Conservation (phyloP, 2,888 invertebrate genomes). For the Drosophila borealis region DNA sequence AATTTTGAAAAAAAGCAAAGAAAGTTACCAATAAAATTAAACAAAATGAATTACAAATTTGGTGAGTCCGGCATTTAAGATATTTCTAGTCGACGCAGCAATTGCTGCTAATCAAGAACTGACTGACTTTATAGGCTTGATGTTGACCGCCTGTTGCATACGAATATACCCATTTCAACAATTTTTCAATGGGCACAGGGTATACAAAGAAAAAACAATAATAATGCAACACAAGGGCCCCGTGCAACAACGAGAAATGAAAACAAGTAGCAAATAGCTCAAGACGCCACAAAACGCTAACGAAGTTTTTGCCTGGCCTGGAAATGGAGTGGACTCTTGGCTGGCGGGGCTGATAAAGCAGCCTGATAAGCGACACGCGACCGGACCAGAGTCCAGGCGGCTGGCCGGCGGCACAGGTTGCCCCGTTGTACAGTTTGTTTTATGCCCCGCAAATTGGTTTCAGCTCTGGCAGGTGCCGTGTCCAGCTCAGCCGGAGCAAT, state of each 20-base stretch:
- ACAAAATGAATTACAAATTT: too few species aligned
- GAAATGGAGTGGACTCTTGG: slow-evolving; percentile 27
- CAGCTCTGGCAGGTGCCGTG: slow-evolving; percentile 56
- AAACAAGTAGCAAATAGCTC: slow-evolving; percentile 80
- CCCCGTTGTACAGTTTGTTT: slow-evolving; percentile 68
- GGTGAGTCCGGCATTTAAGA: too few species aligned
- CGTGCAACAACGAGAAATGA: slow-evolving; percentile 45
- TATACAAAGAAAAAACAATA: slow-evolving; percentile 35
- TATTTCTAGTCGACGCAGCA: too few species aligned
- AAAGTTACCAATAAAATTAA: too few species aligned
- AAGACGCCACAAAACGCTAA: slow-evolving; percentile 73
- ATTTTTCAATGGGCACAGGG: neutral
- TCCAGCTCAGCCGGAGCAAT: slow-evolving; percentile 27
- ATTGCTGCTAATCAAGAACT: too few species aligned
- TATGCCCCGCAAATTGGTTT: slow-evolving; percentile 78
- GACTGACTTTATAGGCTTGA: too few species aligned
- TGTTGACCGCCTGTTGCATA: too few species aligned
- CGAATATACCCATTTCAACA: too few species aligned
- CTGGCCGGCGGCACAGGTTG: slow-evolving; percentile 21
- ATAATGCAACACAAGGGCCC: slow-evolving; percentile 55
- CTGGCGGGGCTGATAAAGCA: slow-evolving; percentile 56
- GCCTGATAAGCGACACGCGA: slow-evolving; percentile 79
- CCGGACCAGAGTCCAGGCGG: slow-evolving; percentile 40
- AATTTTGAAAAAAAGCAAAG: too few species aligned
- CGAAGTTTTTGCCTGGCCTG: slow-evolving; percentile 55